phyloP scores from a whole-genome alignment of 2,113 vertebrate species.

The Tychaedon coryphoeus region DNA sequence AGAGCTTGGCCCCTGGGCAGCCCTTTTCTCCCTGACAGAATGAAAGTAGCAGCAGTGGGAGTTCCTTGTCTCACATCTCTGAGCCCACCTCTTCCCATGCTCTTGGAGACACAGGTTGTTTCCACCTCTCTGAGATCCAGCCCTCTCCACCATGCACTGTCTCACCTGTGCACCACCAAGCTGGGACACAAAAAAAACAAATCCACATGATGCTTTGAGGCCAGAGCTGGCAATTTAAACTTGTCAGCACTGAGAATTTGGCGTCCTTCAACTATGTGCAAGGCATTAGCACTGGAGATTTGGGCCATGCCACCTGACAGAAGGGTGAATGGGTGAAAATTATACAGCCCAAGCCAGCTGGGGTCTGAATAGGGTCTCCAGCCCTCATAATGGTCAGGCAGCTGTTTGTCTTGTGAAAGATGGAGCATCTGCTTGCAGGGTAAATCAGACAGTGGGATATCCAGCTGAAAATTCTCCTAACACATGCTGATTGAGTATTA shows the following conservation, averaged over 20 bases:
- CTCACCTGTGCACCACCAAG: accelerated
- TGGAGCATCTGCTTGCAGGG: neutral
- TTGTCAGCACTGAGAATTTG: neutral
- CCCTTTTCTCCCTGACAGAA: neutral
- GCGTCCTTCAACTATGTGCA: neutral
- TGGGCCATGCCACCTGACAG: neutral
- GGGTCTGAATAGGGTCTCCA: neutral
- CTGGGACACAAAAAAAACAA: neutral
- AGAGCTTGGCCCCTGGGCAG: neutral
- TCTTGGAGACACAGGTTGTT: neutral
- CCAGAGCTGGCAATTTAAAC: neutral
- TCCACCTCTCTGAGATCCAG: neutral
- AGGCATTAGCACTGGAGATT: neutral
- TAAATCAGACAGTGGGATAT: neutral
- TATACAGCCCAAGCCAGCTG: neutral
- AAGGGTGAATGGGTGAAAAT: neutral
- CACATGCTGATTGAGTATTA: neutral
- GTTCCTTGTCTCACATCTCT: neutral
- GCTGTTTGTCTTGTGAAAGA: neutral
- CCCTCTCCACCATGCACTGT: accelerated
- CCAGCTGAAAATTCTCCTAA: neutral
- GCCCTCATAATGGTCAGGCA: neutral
- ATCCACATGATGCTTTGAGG: neutral
- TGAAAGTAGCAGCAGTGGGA: neutral
- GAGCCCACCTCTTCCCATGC: neutral